phyloP scores from a whole-genome alignment of 2,113 vertebrate species.

The Oncorhynchus gorbuscha region DNA sequence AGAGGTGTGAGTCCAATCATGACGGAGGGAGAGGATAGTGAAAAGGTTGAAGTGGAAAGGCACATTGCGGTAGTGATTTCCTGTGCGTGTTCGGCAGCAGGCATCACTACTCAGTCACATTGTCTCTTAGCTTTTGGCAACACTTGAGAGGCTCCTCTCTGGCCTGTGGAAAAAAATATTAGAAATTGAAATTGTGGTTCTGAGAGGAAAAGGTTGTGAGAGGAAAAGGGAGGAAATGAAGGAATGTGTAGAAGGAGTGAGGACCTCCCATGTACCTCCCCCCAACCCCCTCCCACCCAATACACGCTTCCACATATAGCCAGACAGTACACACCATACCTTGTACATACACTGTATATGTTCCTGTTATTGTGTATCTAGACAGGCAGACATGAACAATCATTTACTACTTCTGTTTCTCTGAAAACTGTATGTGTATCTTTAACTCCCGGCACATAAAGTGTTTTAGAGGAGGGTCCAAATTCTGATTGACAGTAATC shows the following conservation, averaged over 20 bases:
- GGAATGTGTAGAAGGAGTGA: background rate
- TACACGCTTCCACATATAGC: background rate
- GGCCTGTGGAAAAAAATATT: conserved; percentile 21
- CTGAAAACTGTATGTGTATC: background rate
- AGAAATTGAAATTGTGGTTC: background rate
- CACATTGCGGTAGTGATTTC: too few species aligned
- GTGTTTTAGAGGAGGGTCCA: too few species aligned
- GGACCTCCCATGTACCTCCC: background rate
- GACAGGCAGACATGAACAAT: conserved; percentile 2
- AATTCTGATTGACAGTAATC: too few species aligned
- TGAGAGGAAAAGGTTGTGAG: background rate
- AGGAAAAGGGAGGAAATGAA: background rate
- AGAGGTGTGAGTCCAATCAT: too few species aligned
- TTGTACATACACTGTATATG: background rate
- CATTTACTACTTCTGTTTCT: background rate
- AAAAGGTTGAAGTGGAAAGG: too few species aligned
- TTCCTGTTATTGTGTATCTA: too few species aligned
- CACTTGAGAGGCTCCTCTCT: conserved; percentile 12
- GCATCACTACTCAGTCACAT: background rate
- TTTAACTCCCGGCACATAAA: too few species aligned
- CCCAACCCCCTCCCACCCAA: too few species aligned
- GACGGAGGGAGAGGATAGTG: too few species aligned
- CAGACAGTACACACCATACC: too few species aligned
- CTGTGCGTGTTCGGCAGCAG: too few species aligned
- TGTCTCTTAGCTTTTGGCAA: conserved; percentile 4